These are phyloP conservation scores for Drosophila nikananu DNA, from an alignment of 1,140 invertebrate species.

Conservation along the genomic window DNA sequence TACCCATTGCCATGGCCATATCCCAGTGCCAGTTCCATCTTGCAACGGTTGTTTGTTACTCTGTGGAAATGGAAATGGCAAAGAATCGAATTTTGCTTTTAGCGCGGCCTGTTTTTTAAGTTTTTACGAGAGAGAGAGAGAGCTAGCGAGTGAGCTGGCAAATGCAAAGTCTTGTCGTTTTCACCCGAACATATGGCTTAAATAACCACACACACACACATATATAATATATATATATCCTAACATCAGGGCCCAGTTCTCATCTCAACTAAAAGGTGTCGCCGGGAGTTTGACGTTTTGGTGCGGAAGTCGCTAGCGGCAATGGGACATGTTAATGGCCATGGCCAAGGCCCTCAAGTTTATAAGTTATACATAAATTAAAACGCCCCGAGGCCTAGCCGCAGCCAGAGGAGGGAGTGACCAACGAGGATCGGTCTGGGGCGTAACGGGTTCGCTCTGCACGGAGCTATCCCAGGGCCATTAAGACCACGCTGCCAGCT, in stretches of 20 bases:
- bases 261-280: slow-evolving; percentile 59
- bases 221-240: neutral
- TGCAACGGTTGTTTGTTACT: slow-evolving; percentile 79
- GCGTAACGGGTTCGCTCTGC: slow-evolving; percentile 27
- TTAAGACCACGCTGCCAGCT: slow-evolving; percentile 56
- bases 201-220: slow-evolving; percentile 33
- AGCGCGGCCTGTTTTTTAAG: slow-evolving; percentile 76
- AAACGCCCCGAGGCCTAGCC: slow-evolving; percentile 20
- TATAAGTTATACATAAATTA: slow-evolving; percentile 72
- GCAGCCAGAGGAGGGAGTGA: neutral
- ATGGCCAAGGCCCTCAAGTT: slow-evolving; percentile 74
- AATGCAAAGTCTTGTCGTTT: slow-evolving; percentile 67
- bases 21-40: slow-evolving; percentile 44
- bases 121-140: slow-evolving; percentile 45
- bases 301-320: slow-evolving; percentile 70
- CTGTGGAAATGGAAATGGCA: slow-evolving; percentile 72
- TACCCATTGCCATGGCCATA: slow-evolving; percentile 16
- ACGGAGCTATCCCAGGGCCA: slow-evolving; percentile 28
- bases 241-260: slow-evolving; percentile 37
- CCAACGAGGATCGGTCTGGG: slow-evolving; percentile 26
- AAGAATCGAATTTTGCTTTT: slow-evolving; percentile 83
- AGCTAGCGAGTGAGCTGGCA: neutral
- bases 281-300: slow-evolving; percentile 56
- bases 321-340: slow-evolving; percentile 75
- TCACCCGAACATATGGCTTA: slow-evolving; percentile 74